A percentile compares a stretch with the other conserved stretches of the same genome.
Conservation (phyloP, 2,113 vertebrate species). For the Carollia perspicillata region DNA sequence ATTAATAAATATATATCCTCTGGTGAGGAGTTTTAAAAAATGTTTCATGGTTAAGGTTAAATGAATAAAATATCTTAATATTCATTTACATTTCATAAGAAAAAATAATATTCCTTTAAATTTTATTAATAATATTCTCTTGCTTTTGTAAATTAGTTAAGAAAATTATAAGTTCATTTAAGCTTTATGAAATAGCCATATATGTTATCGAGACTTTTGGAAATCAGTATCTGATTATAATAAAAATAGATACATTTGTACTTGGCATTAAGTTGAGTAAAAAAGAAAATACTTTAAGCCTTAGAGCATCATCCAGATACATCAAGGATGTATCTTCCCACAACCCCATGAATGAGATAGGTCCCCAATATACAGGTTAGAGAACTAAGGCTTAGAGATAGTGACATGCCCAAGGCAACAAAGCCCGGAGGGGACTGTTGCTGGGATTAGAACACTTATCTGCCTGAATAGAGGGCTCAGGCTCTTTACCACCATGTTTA, state of each 20-base stretch:
- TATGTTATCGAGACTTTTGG: not conserved
- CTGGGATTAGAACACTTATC: not conserved
- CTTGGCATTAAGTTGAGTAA: not conserved
- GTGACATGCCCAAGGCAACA: not conserved
- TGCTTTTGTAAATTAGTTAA: constrained; percentile 16
- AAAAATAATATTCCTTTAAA: constrained; percentile 8
- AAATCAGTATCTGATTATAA: constrained; percentile 30
- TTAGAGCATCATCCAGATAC: no score
- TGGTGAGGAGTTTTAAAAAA: not conserved
- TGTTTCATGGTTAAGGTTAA: constrained; percentile 19
- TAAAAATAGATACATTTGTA: not conserved
- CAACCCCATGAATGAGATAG: not conserved
- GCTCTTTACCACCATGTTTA: not conserved
- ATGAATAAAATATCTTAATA: constrained; percentile 8
- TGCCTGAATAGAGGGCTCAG: not conserved
- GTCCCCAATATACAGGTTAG: not conserved
- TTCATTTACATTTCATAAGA: not conserved
- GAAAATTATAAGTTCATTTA: constrained; percentile 13
- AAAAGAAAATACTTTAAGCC: not conserved
- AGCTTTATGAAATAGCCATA: not conserved
- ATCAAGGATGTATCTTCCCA: not conserved
- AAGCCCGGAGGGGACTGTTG: not conserved
- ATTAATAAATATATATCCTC: no score
- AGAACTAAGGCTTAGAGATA: not conserved
- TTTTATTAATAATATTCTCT: constrained; percentile 24